These are phyloP conservation scores for Hemibagrus wyckioides DNA, from an alignment of 2,113 vertebrate genomes.

Conservation along the genomic window DNA sequence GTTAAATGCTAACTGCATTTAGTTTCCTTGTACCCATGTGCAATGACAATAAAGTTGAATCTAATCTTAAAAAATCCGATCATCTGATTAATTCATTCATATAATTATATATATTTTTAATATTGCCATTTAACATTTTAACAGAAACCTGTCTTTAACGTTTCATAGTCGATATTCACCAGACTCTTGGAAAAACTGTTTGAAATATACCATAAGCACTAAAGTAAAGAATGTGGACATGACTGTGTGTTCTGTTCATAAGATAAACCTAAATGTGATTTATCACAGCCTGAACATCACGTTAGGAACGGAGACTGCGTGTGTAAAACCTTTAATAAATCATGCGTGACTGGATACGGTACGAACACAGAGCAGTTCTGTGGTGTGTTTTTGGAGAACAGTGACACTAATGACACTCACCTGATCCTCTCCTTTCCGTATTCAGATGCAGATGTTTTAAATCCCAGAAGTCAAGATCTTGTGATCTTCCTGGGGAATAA, in stretches of 20 bases:
- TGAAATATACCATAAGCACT: not conserved
- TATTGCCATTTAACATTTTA: not conserved
- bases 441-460: not conserved
- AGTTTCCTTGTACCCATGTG: too few relatives aligned
- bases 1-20: too few relatives aligned
- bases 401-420: slow-evolving; percentile 17
- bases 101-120: not conserved
- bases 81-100: too few relatives aligned
- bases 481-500: not conserved
- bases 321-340: not conserved
- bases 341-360: not conserved
- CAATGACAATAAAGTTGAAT: too few relatives aligned
- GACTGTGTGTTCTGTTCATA: not conserved
- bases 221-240: not conserved
- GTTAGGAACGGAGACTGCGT: not conserved
- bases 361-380: not conserved
- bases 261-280: not conserved
- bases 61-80: too few relatives aligned
- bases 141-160: not conserved
- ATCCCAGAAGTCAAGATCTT: not conserved
- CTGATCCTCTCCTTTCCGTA: not conserved
- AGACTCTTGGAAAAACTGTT: not conserved
- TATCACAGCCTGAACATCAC: not conserved
- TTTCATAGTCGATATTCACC: not conserved
- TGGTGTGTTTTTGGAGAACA: not conserved